Percentiles rank a stretch among this genome's conserved stretches.
These are phyloP conservation scores for Smittia sp. DNA, from an alignment of 2,888 invertebrate genomes.

Conservation along the genomic window DNA sequence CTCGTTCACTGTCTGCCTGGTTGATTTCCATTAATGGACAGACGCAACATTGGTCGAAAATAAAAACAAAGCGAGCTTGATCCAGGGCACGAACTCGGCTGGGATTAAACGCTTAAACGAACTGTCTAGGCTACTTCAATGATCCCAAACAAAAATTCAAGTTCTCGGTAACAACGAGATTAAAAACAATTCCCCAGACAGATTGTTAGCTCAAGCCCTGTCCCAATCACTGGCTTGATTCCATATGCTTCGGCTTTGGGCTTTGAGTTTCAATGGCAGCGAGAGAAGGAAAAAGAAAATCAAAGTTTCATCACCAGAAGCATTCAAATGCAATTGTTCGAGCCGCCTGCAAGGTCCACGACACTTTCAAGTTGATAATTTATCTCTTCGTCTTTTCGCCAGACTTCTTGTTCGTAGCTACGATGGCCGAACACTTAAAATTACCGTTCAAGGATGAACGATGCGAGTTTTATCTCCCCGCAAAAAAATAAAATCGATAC, in stretches of 20 bases:
- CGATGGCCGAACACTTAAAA: conserved; percentile 10
- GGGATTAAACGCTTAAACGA: too few species aligned
- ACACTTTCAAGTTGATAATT: conserved; percentile 11
- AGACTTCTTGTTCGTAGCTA: background rate
- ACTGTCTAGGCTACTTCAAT: too few species aligned
- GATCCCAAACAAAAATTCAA: too few species aligned
- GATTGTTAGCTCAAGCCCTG: too few species aligned
- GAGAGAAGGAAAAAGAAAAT: background rate
- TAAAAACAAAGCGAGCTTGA: background rate
- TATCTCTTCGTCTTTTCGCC: background rate
- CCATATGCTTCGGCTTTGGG: background rate
- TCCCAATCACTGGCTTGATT: background rate
- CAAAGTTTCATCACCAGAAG: background rate
- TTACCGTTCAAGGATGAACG: conserved; percentile 8
- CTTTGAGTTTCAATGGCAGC: conserved; percentile 1
- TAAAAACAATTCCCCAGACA: too few species aligned
- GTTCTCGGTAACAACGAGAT: too few species aligned
- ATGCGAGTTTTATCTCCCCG: background rate
- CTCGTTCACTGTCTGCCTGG: background rate
- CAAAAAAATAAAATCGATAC: conserved; percentile 14
- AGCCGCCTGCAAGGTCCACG: background rate
- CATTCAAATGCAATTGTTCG: background rate
- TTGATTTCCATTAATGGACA: conserved; percentile 2
- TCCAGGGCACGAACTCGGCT: background rate
- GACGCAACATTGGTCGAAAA: background rate